phyloP scores from a whole-genome alignment of 2,113 vertebrate species.

The Octodon degus region DNA sequence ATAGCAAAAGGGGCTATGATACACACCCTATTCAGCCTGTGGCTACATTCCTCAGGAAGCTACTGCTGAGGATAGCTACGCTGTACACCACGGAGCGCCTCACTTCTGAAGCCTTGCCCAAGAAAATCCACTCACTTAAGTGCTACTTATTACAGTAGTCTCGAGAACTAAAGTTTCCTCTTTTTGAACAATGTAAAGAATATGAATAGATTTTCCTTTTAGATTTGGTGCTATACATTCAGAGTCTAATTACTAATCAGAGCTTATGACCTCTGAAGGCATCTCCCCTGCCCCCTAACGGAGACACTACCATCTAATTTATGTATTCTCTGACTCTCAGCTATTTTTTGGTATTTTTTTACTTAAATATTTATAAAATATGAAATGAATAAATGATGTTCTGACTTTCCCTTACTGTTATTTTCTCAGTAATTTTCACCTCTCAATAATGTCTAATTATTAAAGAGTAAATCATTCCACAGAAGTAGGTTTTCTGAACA shows the following conservation, averaged over 20 bases:
- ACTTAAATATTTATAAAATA: not conserved
- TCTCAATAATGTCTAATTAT: not conserved
- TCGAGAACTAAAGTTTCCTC: not conserved
- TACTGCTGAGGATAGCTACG: fast-evolving
- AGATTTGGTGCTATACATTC: not conserved
- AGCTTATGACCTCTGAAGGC: not conserved
- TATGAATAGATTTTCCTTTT: not conserved
- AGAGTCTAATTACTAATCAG: not conserved
- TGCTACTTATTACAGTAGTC: not conserved
- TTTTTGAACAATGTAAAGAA: not conserved
- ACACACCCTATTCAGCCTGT: not conserved
- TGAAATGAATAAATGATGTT: not conserved
- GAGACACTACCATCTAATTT: not conserved
- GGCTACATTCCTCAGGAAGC: not conserved
- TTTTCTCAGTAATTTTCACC: not conserved
- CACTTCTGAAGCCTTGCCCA: not conserved
- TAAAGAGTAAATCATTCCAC: not conserved
- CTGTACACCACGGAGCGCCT: too few species aligned
- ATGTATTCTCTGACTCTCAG: not conserved
- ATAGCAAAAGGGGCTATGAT: not conserved
- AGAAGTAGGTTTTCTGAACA: not conserved
- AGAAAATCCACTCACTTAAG: not conserved
- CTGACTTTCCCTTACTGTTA: not conserved
- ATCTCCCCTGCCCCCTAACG: not conserved
- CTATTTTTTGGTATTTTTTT: not conserved